These are phyloP conservation scores for Ridgeia piscesae DNA, from an alignment of 1,140 invertebrate genomes.

Conservation along the genomic window DNA sequence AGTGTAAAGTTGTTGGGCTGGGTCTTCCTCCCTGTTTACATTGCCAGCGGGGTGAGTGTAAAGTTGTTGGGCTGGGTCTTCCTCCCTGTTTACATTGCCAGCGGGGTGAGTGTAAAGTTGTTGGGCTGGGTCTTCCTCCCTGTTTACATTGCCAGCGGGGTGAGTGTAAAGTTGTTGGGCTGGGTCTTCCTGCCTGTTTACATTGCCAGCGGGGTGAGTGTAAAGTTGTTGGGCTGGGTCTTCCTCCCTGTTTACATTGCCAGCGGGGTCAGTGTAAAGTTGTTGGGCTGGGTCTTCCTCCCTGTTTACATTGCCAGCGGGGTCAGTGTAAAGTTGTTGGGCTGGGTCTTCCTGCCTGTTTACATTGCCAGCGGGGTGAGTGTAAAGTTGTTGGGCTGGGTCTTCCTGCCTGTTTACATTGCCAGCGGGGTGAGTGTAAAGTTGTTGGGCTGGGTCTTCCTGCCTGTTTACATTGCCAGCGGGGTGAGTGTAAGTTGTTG, in stretches of 20 bases:
- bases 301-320: constrained; percentile 59
- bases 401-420: constrained; percentile 62
- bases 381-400: constrained; percentile 61
- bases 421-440: too few species aligned
- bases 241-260: constrained; percentile 62
- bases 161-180: constrained; percentile 60
- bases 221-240: constrained; percentile 61
- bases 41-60: constrained; percentile 51
- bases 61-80: constrained; percentile 62
- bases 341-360: constrained; percentile 62
- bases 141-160: constrained; percentile 58
- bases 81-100: constrained; percentile 60
- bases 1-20: constrained; percentile 61
- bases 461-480: constrained; percentile 60
- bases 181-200: constrained; percentile 63
- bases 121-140: constrained; percentile 63
- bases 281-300: constrained; percentile 62
- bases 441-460: constrained; percentile 62
- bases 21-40: constrained; percentile 62
- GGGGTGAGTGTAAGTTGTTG: too few species aligned
- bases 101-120: too few species aligned
- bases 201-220: constrained; percentile 53
- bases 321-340: too few species aligned
- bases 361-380: constrained; percentile 57
- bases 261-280: too few species aligned